Evolutionary conservation across 2,888 invertebrate species (phyloP), one percentile per base, ranked within the genome.

Genomic region (Cephus runcator): DNA sequence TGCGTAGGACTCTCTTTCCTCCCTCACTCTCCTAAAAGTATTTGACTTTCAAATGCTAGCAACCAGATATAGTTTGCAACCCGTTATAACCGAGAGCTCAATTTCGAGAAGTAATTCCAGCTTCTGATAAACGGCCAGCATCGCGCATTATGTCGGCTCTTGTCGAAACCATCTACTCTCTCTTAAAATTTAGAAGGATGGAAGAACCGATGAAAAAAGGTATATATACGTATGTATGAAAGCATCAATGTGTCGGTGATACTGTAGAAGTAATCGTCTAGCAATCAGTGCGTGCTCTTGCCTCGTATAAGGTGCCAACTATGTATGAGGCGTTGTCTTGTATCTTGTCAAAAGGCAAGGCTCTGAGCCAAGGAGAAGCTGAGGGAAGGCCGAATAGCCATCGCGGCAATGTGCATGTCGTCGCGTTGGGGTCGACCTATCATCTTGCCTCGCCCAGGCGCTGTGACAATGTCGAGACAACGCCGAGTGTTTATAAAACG

Each of bases 11-110:
- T 31, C 77, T 34, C 23, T 40, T 23, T 71, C 71, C 73, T 77
- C 71, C 36, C 80, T n/a, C 76, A 40, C 77, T 73, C 79, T 71
- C 73, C 69, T 81, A 82, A 82, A 75, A 80, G 79, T 81, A 87
- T 87, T 87, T 87, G 85, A 87, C 86, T 87, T 87, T 87, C 85
- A 87, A 87, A 87, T 87, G 77, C 79, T 75, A 73, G 23, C 23
- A 56, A 75, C 83, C 77, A 69, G 76, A 76, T 77, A 79, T 75
- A 76, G 79, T 76, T 71, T 75, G 77, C 79, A 79, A 79, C 80
- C 79, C 82, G 83, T 82, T 86, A 83, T 82, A 85, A 83, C 76
- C 78, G 71, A 15, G 31, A 56, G 56, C 73, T 78, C 73, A 78
- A 78, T 78, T 78, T 78, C 75, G 76, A 56, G 78, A 78, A 78